phyloP scores from a whole-genome alignment of 2,113 vertebrate species.

The Bungarus multicinctus region DNA sequence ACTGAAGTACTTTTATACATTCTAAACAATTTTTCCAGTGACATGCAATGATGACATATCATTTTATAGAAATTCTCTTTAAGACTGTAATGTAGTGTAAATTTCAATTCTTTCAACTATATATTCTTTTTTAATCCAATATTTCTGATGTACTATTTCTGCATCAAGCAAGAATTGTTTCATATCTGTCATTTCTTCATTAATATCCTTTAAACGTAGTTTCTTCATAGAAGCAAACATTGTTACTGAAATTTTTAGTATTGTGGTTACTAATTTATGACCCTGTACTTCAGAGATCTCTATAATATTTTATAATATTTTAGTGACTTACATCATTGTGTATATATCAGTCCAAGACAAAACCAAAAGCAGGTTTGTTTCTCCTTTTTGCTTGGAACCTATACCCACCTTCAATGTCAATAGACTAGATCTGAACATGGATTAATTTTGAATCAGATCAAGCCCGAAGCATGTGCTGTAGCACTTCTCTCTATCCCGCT shows the following conservation, averaged over 20 bases:
- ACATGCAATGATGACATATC: too few relatives aligned
- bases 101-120: too few relatives aligned
- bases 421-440: neutral
- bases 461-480: neutral
- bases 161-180: too few relatives aligned
- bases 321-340: neutral
- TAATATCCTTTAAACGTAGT: neutral
- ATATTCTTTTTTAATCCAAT: too few relatives aligned
- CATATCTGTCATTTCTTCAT: neutral
- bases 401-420: neutral
- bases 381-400: neutral
- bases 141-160: too few relatives aligned
- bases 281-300: neutral
- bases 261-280: neutral
- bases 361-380: neutral
- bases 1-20: too few relatives aligned
- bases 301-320: neutral
- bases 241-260: neutral
- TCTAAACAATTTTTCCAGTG: too few relatives aligned
- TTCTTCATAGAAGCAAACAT: neutral
- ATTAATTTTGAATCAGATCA: neutral
- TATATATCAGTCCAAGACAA: neutral
- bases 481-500: neutral
- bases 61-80: too few relatives aligned
- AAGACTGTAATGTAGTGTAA: too few relatives aligned